Base-by-base conservation (phyloP, 2,113 vertebrate species). In the Lagenorhynchus albirostris region DNA sequence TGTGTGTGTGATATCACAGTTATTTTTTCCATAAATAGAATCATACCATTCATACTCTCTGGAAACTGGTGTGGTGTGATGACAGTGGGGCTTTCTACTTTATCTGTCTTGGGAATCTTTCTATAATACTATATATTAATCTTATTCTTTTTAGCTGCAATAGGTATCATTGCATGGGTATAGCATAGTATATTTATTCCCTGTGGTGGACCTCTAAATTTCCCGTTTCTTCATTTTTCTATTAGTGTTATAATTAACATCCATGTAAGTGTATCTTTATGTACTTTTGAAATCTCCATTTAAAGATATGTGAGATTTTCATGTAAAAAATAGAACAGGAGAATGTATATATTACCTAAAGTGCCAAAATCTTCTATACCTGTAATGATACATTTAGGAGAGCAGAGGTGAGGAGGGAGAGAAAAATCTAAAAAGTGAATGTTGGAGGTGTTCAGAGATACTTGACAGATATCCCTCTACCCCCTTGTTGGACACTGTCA, bases 311-410 rank as follows among this genome's bases (percentile, higher is more conserved):
- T 90, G 71, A 77, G 8, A 79, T 95, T 94, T 76, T 83, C 8
- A 33, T 76, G 18, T 80, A 38, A 93, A 88, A 95, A 92, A 80
- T 91, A 81, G 47, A 96, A 70, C 63, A 85, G 89, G 65, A 82
- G 36, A 62, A 95, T 55, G 33, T 74, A 58, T 58, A 36, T 41
- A 60, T 79, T 91, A n/a, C 7, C 47, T 95, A 88, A 83, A 15
- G n/a, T 55, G 3, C 88, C 31, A 80, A 62, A 94, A 29, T 83
- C 31, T 94, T 79, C 73, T 82, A 41, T 8, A 91, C 14, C 70
- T 94, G 55, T 36, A 70, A 17, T 79, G 58, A 65, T 44, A 15
- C 29, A 83, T 67, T 96, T 60, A 74, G 50, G 33, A 91, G 18
- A 84, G 29, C 44, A 89, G 17, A 81, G 23, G n/a, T 89, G 29